Base-by-base conservation (phyloP, 2,888 invertebrate genomes). In the Entomobrya multifasciata region DNA sequence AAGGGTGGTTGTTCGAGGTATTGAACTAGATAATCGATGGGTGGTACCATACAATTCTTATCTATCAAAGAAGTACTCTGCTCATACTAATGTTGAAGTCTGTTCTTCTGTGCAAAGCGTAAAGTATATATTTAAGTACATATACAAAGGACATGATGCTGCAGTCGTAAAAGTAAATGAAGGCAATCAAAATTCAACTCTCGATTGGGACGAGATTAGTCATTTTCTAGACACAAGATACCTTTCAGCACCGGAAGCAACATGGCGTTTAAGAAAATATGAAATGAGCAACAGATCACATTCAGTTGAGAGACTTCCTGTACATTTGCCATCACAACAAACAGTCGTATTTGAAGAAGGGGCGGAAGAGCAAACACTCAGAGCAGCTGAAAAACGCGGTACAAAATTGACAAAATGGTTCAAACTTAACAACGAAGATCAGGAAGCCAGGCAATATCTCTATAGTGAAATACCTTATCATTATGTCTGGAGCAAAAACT, bases 31-130 rank as follows among this genome's bases (percentile, higher is more conserved):
- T 85, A 93, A 92, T 88, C 62, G 91, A 27, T 92, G 90, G 90
- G 91, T 92, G 8, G 92, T 93, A 11, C 92, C 93, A 0, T 92
- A 92, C 88, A 92, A 92, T 86, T 91, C 92, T 1, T 91, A 88
- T 77, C 82, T 93, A 20, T 83, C 84, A 8, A 74, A 88, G 65
- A 92, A 91, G 76, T 93, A 90, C 89, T 90, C 92, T 79, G 88
- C 89, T n/a, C 93, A 93, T 86, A 92, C 93, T 49, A 93, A 93
- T 90, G 91, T 92, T 0, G 92, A 93, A 91, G 87, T 87, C 22
- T 90, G 88, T 41, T 78, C 86, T 2, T 78, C 88, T 10, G 70
- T 90, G 0, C 62, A 84, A 55, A 84, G 86, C 22, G 87, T 91
- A 1, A 91, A 91, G 74, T 91, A 91, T 79, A 52, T 91, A 0